Base-by-base conservation (phyloP, 2,113 vertebrate genomes). In the Panthera uncia region DNA sequence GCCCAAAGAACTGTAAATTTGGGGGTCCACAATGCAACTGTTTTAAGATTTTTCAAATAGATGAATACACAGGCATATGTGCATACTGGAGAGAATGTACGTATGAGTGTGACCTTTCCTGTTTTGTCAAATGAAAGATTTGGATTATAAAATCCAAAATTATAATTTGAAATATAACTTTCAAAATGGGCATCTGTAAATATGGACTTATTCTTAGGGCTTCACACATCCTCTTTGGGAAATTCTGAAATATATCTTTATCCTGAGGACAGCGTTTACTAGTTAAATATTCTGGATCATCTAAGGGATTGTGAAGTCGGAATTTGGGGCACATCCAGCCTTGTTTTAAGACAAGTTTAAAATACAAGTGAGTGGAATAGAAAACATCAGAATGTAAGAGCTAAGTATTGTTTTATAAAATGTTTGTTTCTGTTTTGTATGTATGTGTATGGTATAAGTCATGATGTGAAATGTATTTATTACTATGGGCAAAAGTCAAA, bases 221-320 rank as follows among this genome's bases (percentile, higher is more conserved):
- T 31, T 66, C 18, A 31, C 5, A 12, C 5, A 52, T 52, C 7
- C 12, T 78, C 38, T 50, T 86, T 41, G 84, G 33, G 74, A 89
- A n/a, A 68, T 71, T 76, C 74, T 81, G 65, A 71, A 81, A 31
- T 81, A 48, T 15, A 1, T 65, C 33, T 94, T 82, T 74, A 94
- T 91, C 74, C 73, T 29, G 82, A 57, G 14, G 36, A 71, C 79
- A 78, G 50, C 33, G 57, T 71, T 97, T 82, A 82, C 16, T 82
- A 78, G 73, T 50, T 79, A 36, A 81, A 71, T 74, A 48, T 80
- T 79, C 66, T 78, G 36, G 21, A 0, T 93, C 38, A 55, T 52
- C 18, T 50, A 18, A 11, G 63, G n/a, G 61, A 36, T 45, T 50
- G 11, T 33, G 36, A 66, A 31, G 18, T 76, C 7, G 36, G 25